These are phyloP conservation scores for Montipora capricornis DNA, from an alignment of 64 coral and sea anemone genomes.

Conservation along the genomic window DNA sequence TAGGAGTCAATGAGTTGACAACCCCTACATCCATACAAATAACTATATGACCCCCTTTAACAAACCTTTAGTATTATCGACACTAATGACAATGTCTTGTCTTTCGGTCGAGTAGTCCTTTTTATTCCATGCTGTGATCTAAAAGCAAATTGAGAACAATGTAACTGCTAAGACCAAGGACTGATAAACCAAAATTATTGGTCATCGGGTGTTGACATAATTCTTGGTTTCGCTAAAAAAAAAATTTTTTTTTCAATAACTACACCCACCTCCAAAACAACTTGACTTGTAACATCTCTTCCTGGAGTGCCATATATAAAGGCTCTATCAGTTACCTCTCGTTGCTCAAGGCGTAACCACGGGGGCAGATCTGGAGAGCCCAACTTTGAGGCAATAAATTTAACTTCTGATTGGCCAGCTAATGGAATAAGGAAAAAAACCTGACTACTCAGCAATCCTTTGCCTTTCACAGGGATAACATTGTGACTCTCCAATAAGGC, in stretches of 20 bases:
- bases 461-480: too few species aligned
- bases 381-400: slow-evolving; percentile 74
- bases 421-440: not conserved
- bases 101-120: slow-evolving; percentile 68
- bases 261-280: slow-evolving; percentile 67
- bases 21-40: too few species aligned
- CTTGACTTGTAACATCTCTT: slow-evolving; percentile 20
- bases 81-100: slow-evolving; percentile 37
- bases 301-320: slow-evolving; percentile 87
- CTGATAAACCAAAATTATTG: too few species aligned
- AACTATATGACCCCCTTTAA: not conserved
- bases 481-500: too few species aligned
- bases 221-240: too few species aligned
- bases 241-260: not conserved
- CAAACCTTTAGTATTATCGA: slow-evolving; percentile 79
- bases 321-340: slow-evolving; percentile 50
- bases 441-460: too few species aligned
- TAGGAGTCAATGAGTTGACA: too few species aligned
- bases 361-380: slow-evolving; percentile 84
- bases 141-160: not conserved
- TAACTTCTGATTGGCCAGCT: slow-evolving; percentile 71
- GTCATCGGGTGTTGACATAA: not conserved
- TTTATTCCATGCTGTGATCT: slow-evolving; percentile 93
- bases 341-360: slow-evolving; percentile 86
- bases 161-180: too few species aligned